Base-by-base conservation (phyloP, 2,797 vertebrate species). In the Hippoglossus hippoglossus region DNA sequence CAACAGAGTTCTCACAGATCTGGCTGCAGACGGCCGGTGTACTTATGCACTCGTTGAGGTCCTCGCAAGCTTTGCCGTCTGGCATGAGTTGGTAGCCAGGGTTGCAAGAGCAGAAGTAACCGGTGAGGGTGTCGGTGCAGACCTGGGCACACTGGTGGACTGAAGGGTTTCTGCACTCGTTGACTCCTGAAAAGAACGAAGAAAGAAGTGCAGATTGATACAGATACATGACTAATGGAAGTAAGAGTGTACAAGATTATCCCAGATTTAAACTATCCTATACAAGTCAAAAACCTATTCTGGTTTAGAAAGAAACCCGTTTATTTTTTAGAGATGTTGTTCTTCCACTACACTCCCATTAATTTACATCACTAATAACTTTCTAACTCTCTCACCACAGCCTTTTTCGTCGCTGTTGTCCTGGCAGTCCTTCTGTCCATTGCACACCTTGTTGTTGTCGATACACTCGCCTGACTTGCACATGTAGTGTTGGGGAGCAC, bases 321-420 rank as follows among this genome's bases (percentile, higher is more conserved):
- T 10, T 2, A 9, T 34, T 34, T 34, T 9, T 34, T 3, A 36
- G 36, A 36, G 36, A 36, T 28, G 28, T 28, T 28, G 28, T 28
- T 28, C 28, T 28, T 28, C 28, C 28, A 28, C 28, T 28, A 1
- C 36, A 34, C 31, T 34, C 31, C 8, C 31, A 56, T 41, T 26
- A 26, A 13, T 53, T 55, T 15, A 26, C 16, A 28, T 61, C 26
- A 36, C 3, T 55, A 39, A 50, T 34, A 6, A 34, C 1, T 47
- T 60, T 66, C 21, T 3, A 9, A 12, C 5, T 81, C 10, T 79
- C 85, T 91, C 81, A 99, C 97, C 97, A 6, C 97, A 99, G 85
- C 95, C 96, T 89, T 96, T 98, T 85, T 99, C 97, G 46, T 99
- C 97, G 0, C 96, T 98, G 80, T 95, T 93, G 83, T 99, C 97